Base-by-base conservation (phyloP, 2,888 invertebrate genomes). In the Limulus polyphemus region DNA sequence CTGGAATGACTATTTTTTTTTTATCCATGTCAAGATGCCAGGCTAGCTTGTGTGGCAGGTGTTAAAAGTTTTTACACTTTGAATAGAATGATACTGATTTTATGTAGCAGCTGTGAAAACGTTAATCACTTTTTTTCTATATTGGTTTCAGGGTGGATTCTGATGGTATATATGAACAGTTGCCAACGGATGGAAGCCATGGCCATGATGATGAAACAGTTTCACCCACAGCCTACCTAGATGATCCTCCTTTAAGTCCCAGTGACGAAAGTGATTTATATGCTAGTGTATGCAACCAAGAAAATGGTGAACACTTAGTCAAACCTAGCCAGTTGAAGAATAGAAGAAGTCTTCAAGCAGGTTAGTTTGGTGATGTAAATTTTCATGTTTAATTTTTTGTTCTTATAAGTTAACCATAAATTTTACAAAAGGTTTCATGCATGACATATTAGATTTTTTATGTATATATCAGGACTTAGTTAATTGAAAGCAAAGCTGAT, bases 181-280 rank as follows among this genome's bases (percentile, higher is more conserved):
- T 83, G 68, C 81, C 80, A 66, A 82, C 82, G 65, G 79, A 80
- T 64, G 72, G 73, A 55, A 71, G 73, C 60, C 54, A 54, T 11
- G 32, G 11, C 14, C 13, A 13, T 54, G 54, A 54, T 14, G 54
- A 54, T 32, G 74, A 72, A 12, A 76, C 75, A 65, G 76, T 75
- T 59, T 73, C 74, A 60, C 54, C 49, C 13, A 74, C 72, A 10
- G 79, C 79, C 7, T 81, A 80, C 32, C 81, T 81, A 71, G 81
- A 81, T 71, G 62, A 49, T 61, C 63, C 59, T 49, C 75, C 74
- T 48, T 73, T 80, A 14, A 81, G 80, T 75, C 82, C 82, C 17
- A 84, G 84, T 74, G 84, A 84, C 74, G 84, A 85, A 72, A 84
- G 83, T 63, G 70, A 71, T 56, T 61, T 70, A 11, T 71, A 71